phyloP scores from a whole-genome alignment of 2,113 vertebrate species.

The Centrocercus urophasianus region DNA sequence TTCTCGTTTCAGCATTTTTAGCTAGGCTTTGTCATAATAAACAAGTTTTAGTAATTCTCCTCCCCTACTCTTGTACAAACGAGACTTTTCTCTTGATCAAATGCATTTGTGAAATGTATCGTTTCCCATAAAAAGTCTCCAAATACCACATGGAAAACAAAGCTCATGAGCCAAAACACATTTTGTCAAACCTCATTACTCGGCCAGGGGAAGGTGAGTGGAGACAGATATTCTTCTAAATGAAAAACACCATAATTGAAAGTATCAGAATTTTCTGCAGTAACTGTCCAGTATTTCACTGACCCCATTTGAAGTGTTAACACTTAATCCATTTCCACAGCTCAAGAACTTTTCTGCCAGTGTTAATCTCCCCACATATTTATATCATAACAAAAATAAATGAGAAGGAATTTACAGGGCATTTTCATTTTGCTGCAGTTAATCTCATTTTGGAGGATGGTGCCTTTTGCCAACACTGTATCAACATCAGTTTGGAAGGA shows the following conservation, averaged over 20 bases:
- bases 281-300: background rate
- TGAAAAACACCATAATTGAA: background rate
- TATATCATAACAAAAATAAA: background rate
- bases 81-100: background rate
- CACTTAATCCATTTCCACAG: background rate
- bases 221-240: background rate
- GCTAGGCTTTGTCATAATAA: background rate
- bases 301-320: background rate
- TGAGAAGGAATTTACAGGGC: background rate
- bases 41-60: background rate
- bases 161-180: background rate
- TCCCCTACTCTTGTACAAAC: background rate
- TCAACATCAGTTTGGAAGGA: background rate
- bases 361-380: background rate
- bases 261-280: background rate
- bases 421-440: background rate
- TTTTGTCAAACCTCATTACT: constrained; percentile 6
- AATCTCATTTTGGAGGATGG: background rate
- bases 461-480: background rate
- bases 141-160: constrained; percentile 10
- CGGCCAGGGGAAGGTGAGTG: background rate
- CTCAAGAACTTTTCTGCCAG: background rate
- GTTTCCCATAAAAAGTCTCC: background rate
- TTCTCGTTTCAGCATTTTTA: background rate
- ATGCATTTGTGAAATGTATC: background rate